Evolutionary conservation across 1,140 invertebrate species (phyloP), one percentile per base, ranked within the genome.

Genomic region (Myzus persicae): DNA sequence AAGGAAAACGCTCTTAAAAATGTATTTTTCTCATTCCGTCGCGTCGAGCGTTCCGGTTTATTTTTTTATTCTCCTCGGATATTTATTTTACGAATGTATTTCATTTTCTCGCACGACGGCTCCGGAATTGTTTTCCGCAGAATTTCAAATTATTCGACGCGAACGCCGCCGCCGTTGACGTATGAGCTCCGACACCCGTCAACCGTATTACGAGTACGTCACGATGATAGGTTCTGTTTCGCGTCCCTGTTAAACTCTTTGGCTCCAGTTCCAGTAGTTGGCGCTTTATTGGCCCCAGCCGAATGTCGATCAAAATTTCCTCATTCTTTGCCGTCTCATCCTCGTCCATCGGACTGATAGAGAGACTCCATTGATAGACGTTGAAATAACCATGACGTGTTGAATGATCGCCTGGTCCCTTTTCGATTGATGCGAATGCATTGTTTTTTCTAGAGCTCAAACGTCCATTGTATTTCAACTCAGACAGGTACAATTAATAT

Each of bases 81-180:
- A 87, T 46, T 87, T 46, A 87, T 87, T 87, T 46, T 46, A 87
- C 42, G 42, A 46, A 46, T 87, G 84, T 46, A 22, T 46, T 46
- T 87, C 26, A 46, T 87, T 87, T 46, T 44, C 82, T 85, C 82
- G 82, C 40, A 85, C 82, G 84, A 87, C 84, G 84, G 20, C 42
- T 87, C 42, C 42, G 42, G 42, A 46, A 87, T 87, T 87, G 42
- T 87, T 87, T 87, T 87, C 40, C 31, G 1, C 36, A n/a, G 42
- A 46, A 87, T 87, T 87, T 44, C 36, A 46, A 87, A 46, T 44
- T 87, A 87, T 87, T 87, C 31, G 40, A 87, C 42, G 26, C 26
- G 14, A 87, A 87, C 31, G 36, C 81, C 22, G 20, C 38, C 22
- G 22, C 81, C 81, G 38, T 40, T 76, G 59, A 76, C 59, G n/a